Conservation (phyloP, 2,113 vertebrate genomes). For the Cygnus buccinator region DNA sequence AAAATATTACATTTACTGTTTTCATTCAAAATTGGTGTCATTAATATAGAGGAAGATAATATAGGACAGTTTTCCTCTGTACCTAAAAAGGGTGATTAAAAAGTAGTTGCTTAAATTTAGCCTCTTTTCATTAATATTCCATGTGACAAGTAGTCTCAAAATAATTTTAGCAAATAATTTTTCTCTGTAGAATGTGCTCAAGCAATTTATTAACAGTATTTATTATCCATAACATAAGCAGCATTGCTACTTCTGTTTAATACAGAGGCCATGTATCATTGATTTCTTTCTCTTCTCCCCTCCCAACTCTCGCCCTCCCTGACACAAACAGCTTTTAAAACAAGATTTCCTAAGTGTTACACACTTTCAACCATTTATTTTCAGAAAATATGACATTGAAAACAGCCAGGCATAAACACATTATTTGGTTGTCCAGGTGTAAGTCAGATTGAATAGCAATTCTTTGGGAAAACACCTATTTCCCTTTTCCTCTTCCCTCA, state of each 20-base stretch:
- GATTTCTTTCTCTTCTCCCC: neutral
- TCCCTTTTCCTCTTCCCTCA: neutral
- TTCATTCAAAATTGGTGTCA: neutral
- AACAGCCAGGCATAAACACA: neutral
- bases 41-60: neutral
- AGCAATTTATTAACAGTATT: neutral
- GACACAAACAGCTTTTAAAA: neutral
- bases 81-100: neutral
- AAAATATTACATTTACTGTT: neutral
- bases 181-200: neutral
- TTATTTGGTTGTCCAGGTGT: neutral
- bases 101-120: neutral
- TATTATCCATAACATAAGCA: neutral
- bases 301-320: too few species aligned
- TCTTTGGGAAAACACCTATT: neutral
- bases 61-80: neutral
- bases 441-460: neutral
- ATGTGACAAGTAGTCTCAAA: neutral
- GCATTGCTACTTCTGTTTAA: neutral
- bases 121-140: slow-evolving; percentile 5
- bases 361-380: neutral
- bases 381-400: neutral
- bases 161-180: slow-evolving; percentile 22
- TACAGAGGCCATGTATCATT: neutral
- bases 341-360: neutral